Evolutionary conservation across 2,888 invertebrate genomes (phyloP), one percentile per base, ranked within the genome.

Genomic region (Agriopis leucophaearia): DNA sequence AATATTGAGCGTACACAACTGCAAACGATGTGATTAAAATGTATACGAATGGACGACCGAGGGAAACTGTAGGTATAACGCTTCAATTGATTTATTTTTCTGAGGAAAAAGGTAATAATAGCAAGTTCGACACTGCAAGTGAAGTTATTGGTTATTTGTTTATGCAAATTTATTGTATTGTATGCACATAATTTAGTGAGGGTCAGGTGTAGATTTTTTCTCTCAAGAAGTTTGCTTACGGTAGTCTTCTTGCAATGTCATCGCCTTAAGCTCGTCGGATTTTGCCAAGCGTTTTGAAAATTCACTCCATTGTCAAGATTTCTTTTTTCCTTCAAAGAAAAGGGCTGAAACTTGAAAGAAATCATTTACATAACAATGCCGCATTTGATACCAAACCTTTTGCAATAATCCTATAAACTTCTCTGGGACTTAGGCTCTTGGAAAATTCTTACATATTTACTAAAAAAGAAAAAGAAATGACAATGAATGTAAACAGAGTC

Each of bases 331-430:
- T 47, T 40, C 36, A 52, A 64, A 47, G 48, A 55, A 65, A 65
- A 59, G 58, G 64, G 65, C 58, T 59, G 54, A 55, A 64, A 58
- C 54, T 65, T 42, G 65, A 65, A 65, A 54, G 59, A 55, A 47
- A 48, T 54, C 38, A 52, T 65, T 65, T 59, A 55, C 65, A 59
- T 65, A 65, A 65, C 59, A 65, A 65, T 65, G 45, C 47, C 54
- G 54, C 40, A 59, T 59, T 65, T 58, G 52, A 47, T n/a, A 45
- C 58, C 52, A 59, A 65, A 65, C 65, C 65, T 65, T 59, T 64
- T 40, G 47, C 65, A 54, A 59, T 54, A 58, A 58, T 51, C 52
- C 47, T 65, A 38, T 54, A 54, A 59, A 65, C 45, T 59, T 54
- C 36, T 50, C n/a, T 15, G 36, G 45, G 64, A 50, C 38, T 64